A percentile compares a stretch with the other conserved stretches of the same genome.
These are phyloP conservation scores for Rana temporaria DNA, from an alignment of 2,113 vertebrate species.

Conservation along the genomic window DNA sequence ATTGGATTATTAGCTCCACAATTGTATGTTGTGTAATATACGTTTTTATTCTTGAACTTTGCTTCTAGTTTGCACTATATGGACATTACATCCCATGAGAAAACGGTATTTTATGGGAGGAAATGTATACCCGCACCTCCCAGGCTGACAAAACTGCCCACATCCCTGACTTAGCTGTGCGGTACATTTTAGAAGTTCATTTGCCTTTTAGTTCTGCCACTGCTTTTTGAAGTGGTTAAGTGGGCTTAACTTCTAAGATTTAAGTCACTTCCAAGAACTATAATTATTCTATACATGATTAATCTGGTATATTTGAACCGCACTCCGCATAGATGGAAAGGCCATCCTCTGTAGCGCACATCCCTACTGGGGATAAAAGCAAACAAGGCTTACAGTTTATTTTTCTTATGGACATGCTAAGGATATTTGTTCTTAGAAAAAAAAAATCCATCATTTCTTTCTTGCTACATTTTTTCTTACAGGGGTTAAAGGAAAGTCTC, in stretches of 20 bases:
- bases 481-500: constrained; percentile 20
- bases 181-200: not conserved
- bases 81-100: not conserved
- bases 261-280: constrained; percentile 2
- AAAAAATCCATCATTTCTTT: not conserved
- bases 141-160: not conserved
- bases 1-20: too few relatives aligned
- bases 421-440: constrained; percentile 7
- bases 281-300: constrained; percentile 7
- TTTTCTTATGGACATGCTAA: constrained; percentile 28
- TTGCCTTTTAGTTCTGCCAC: not conserved
- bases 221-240: constrained; percentile 21
- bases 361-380: constrained; percentile 8
- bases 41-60: too few relatives aligned
- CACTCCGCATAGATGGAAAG: not conserved
- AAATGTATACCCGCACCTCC: not conserved
- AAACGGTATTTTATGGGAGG: not conserved
- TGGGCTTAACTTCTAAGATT: constrained; percentile 7
- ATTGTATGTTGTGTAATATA: too few relatives aligned
- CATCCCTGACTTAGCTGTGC: not conserved
- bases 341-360: not conserved
- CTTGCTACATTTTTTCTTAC: constrained; percentile 43
- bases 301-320: not conserved
- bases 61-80: too few relatives aligned
- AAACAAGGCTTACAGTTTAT: constrained; percentile 21